Conservation (phyloP, 2,797 vertebrate genomes). For the Thaleichthys pacificus region DNA sequence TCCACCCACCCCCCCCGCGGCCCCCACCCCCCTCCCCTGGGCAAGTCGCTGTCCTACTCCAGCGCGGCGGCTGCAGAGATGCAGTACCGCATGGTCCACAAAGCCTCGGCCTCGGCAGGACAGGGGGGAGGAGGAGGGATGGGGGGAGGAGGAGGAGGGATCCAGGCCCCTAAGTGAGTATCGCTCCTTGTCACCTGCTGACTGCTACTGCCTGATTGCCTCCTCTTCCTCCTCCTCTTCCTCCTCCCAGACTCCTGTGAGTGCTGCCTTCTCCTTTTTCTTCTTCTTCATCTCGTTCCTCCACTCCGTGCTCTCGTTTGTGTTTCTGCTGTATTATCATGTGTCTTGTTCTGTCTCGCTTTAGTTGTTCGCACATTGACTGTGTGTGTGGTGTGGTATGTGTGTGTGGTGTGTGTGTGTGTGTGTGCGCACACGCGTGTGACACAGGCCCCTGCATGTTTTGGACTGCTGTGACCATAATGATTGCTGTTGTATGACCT, state of each 20-base stretch:
- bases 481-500: not conserved
- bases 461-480: not conserved
- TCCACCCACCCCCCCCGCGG: constrained; percentile 64
- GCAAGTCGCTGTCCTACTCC: constrained; percentile 89
- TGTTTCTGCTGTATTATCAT: constrained; percentile 19
- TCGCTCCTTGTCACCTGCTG: constrained; percentile 49
- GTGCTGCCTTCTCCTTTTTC: constrained; percentile 35
- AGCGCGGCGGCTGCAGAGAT: constrained; percentile 79
- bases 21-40: constrained; percentile 75
- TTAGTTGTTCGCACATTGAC: not conserved
- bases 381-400: not conserved
- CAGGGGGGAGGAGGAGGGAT: constrained; percentile 54
- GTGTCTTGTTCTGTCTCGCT: not conserved
- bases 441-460: not conserved
- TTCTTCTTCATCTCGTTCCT: constrained; percentile 31
- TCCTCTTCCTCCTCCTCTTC: constrained; percentile 31
- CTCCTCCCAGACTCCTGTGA: constrained; percentile 42
- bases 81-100: constrained; percentile 79
- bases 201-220: constrained; percentile 58
- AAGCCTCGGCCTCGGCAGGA: constrained; percentile 73
- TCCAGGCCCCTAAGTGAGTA: constrained; percentile 82
- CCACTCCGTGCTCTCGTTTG: constrained; percentile 29
- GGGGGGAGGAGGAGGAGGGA: constrained; percentile 53
- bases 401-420: not conserved
- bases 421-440: not conserved